Evolutionary conservation across 2,113 vertebrate species (phyloP), one percentile per base, ranked within the genome.

Genomic region (Phycodurus eques): DNA sequence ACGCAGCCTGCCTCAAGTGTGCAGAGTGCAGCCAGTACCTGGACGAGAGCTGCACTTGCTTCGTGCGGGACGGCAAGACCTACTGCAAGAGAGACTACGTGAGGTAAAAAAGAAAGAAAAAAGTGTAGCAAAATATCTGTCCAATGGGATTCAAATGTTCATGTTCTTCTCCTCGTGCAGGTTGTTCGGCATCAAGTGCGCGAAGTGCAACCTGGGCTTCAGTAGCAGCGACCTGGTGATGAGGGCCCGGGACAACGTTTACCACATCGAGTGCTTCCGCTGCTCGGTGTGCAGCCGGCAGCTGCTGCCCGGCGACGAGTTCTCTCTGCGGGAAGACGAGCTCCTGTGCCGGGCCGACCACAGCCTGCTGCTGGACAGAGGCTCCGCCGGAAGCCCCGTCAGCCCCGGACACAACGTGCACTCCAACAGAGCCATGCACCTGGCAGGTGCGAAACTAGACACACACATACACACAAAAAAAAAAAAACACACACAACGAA

Each of bases 51-150:
- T 96, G 95, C 93, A 98, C 97, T 78, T 99, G 97, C 88, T 99
- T 99, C 87, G 94, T 99, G 83, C 92, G 95, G 68, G 96, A 99
- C 81, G 97, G 97, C 70, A 98, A 96, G 87, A 95, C 96, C 43
- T 98, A 99, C 88, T 99, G 97, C 92, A 98, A 98, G 89, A 91
- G 96, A 82, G 97, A 99, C 89, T 98, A 98, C 80, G 94, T 94
- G 92, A 96, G 97, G 97, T 98, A 57, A 7, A 39, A 3, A 3
- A 39, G 2, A 39, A 27, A 27, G 27, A 27, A 27, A 27, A 27
- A 27, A n/a, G n/a, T n/a, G 27, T 27, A 27, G 1, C 27, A 27
- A 27, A 27, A 27, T 27, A 27, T 27, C 27, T 35, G 31, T 27
- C n/a, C 17, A 65, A 5, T 31, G 8, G 0, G 4, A 33, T 49